phyloP scores from a whole-genome alignment of 2,888 invertebrate species.

The Conus canariensis region DNA sequence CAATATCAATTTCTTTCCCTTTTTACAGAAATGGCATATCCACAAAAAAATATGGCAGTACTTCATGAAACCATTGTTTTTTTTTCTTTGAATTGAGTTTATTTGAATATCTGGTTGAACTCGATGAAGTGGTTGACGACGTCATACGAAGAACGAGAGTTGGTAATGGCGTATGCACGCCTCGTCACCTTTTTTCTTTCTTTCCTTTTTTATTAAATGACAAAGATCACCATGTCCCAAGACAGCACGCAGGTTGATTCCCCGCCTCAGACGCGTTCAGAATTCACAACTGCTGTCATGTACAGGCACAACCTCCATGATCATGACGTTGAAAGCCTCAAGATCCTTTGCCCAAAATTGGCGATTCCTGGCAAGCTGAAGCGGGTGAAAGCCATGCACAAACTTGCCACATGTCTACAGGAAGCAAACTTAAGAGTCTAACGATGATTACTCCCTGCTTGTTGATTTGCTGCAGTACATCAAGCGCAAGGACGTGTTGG shows the following conservation, averaged over 20 bases:
- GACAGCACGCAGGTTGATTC: not conserved
- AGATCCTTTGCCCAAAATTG: constrained; percentile 41
- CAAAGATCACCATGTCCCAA: not conserved
- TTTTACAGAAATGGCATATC: too few relatives aligned
- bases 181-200: too few relatives aligned
- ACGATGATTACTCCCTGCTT: constrained; percentile 21
- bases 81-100: too few relatives aligned
- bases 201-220: too few relatives aligned
- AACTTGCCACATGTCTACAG: constrained; percentile 39
- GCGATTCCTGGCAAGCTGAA: constrained; percentile 32
- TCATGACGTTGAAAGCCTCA: constrained; percentile 40
- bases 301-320: constrained; percentile 39
- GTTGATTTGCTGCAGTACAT: constrained; percentile 40
- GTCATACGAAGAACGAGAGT: too few relatives aligned
- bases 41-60: too few relatives aligned
- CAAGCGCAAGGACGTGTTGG: constrained; percentile 41
- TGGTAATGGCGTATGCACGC: too few relatives aligned
- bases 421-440: constrained; percentile 15
- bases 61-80: too few relatives aligned
- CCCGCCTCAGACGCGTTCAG: not conserved
- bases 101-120: too few relatives aligned
- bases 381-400: constrained; percentile 24
- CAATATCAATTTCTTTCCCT: too few relatives aligned
- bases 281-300: not conserved
- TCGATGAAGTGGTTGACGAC: too few relatives aligned